Percentiles rank a stretch among this genome's conserved stretches.
Conservation (phyloP, 2,888 invertebrate genomes). For the Orchesella flavescens region DNA sequence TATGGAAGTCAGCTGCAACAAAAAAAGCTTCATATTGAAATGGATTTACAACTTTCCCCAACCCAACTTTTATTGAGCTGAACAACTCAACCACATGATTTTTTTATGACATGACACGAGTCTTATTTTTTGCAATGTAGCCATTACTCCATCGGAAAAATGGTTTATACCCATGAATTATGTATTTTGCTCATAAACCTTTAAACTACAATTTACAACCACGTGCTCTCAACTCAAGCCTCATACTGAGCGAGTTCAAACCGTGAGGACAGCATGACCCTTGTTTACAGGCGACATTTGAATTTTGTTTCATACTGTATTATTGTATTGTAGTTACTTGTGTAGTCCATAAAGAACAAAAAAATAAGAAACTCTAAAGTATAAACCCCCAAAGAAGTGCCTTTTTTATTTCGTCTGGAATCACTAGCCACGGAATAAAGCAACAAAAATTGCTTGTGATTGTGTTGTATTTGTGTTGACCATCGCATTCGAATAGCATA, state of each 20-base stretch:
- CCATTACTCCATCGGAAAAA: constrained; percentile 22
- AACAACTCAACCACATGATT: constrained; percentile 11
- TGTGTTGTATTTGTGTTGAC: too few species aligned
- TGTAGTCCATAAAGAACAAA: too few species aligned
- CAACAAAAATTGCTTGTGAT: too few species aligned
- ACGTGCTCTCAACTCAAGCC: constrained; percentile 6
- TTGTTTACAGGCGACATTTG: too few species aligned
- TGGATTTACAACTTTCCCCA: background rate
- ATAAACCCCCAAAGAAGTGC: too few species aligned
- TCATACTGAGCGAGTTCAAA: background rate
- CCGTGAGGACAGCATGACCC: background rate
- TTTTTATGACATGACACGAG: constrained; percentile 18
- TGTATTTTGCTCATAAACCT: background rate
- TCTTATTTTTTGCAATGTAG: constrained; percentile 11
- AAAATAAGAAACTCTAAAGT: too few species aligned
- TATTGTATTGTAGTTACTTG: too few species aligned
- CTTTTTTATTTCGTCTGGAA: too few species aligned
- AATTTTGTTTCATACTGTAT: too few species aligned
- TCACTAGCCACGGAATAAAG: too few species aligned
- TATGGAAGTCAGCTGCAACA: background rate
- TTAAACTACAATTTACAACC: background rate
- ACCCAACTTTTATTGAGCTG: background rate
- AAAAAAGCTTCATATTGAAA: background rate
- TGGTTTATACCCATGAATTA: constrained; percentile 16
- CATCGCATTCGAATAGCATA: background rate